These are phyloP conservation scores for Hypsibius dujardini DNA, from an alignment of 1,140 invertebrate species.

Conservation along the genomic window DNA sequence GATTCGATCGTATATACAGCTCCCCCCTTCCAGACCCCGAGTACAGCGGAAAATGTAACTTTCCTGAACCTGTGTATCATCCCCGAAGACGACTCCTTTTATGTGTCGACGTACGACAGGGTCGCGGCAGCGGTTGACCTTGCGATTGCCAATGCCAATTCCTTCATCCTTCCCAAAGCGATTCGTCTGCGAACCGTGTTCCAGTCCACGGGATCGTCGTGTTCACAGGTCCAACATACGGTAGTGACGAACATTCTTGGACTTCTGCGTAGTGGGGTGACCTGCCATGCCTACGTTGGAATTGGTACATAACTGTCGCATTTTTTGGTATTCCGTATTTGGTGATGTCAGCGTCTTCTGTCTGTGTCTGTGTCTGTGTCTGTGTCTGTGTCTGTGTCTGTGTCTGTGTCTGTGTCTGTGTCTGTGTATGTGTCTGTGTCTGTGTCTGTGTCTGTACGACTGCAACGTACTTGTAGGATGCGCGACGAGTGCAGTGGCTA, in stretches of 20 bases:
- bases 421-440: too few species aligned
- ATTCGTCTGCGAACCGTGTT: neutral
- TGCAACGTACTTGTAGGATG: too few species aligned
- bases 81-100: neutral
- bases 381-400: too few species aligned
- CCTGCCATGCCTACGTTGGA: neutral
- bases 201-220: neutral
- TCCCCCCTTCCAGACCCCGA: too few species aligned
- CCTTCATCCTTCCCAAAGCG: neutral
- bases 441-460: too few species aligned
- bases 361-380: too few species aligned
- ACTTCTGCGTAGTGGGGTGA: neutral
- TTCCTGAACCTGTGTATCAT: neutral
- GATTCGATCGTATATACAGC: too few species aligned
- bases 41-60: neutral
- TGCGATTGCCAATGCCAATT: neutral
- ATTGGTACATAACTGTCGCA: neutral
- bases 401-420: too few species aligned
- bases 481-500: neutral
- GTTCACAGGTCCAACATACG: neutral
- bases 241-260: neutral
- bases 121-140: constrained; percentile 2
- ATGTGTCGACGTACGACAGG: neutral
- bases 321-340: too few species aligned
- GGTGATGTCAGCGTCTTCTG: too few species aligned